Percentiles rank a stretch among this genome's conserved stretches.
Conservation (phyloP, 2,797 vertebrate species). For the Amphiprion clarkii region DNA sequence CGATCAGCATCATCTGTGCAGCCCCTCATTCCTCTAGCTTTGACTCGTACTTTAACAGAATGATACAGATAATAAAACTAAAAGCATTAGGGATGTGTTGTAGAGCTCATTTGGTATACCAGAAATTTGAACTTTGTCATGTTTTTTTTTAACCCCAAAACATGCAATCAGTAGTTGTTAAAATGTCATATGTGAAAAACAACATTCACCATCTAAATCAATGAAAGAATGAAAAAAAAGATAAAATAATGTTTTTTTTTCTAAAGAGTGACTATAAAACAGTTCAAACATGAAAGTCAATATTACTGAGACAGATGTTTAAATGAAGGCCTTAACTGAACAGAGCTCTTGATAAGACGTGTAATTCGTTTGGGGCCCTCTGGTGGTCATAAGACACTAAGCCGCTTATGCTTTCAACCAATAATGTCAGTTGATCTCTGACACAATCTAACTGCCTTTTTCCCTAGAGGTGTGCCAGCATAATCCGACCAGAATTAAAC, state of each 20-base stretch:
- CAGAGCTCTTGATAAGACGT: not conserved
- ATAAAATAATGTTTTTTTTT: no score
- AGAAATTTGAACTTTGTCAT: no score
- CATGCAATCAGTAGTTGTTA: no score
- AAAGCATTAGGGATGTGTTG: not conserved
- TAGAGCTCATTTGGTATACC: no score
- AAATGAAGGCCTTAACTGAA: not conserved
- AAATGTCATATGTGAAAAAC: no score
- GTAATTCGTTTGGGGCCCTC: not conserved
- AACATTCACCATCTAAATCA: no score
- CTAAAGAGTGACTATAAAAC: no score
- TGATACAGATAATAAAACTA: not conserved
- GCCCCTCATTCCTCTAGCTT: no score
- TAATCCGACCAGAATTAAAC: not conserved
- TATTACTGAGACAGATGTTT: not conserved
- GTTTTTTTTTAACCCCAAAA: no score
- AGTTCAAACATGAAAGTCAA: not conserved
- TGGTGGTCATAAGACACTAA: slow-evolving; percentile 7
- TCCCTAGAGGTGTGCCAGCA: not conserved
- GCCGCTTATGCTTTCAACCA: not conserved
- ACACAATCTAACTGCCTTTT: not conserved
- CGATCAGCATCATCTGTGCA: not conserved
- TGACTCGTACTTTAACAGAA: not conserved
- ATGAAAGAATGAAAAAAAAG: no score
- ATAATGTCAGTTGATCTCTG: not conserved